Percentiles rank a stretch among this genome's conserved stretches.
Evolutionary conservation across 2,113 vertebrate genomes (phyloP).

Genomic region (Oncorhynchus kisutch): DNA sequence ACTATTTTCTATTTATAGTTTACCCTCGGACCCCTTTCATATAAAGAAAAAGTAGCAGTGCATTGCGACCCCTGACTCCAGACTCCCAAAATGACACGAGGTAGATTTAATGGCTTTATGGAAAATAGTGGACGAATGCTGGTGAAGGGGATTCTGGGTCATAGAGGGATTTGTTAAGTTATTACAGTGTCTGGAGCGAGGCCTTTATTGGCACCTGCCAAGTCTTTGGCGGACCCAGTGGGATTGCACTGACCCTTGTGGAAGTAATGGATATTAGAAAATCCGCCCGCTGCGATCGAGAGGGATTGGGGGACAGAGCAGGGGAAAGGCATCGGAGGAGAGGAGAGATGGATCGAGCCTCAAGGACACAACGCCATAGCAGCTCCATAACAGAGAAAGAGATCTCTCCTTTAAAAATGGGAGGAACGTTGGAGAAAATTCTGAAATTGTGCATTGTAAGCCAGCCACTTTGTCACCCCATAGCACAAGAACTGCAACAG

Average conservation of each 20-base stretch:
- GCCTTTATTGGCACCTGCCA: slow-evolving; percentile 78
- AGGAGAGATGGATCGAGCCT: slow-evolving; percentile 57
- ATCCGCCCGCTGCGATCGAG: slow-evolving; percentile 65
- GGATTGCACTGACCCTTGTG: slow-evolving; percentile 77
- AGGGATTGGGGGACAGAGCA: slow-evolving; percentile 56
- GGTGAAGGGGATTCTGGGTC: slow-evolving; percentile 73
- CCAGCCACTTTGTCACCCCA: background rate
- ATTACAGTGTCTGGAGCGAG: slow-evolving; percentile 75
- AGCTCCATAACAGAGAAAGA: slow-evolving; percentile 25
- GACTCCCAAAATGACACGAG: slow-evolving; percentile 63
- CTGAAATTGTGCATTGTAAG: background rate
- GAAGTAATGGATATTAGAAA: slow-evolving; percentile 82
- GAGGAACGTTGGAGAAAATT: background rate
- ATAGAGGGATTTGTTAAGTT: slow-evolving; percentile 79
- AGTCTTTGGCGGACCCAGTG: slow-evolving; percentile 69
- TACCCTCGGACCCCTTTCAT: slow-evolving; percentile 30
- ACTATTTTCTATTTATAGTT: slow-evolving; percentile 45
- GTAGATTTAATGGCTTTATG: slow-evolving; percentile 72
- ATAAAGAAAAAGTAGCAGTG: slow-evolving; percentile 44
- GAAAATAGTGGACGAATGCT: slow-evolving; percentile 64
- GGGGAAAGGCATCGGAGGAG: slow-evolving; percentile 42
- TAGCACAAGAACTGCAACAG: background rate
- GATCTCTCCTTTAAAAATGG: slow-evolving; percentile 6
- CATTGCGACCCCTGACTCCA: slow-evolving; percentile 24
- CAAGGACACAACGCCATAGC: slow-evolving; percentile 60